A percentile compares a stretch with the other conserved stretches of the same genome.
These are phyloP conservation scores for Panzeria rudis DNA, from an alignment of 2,888 invertebrate species.

Conservation along the genomic window DNA sequence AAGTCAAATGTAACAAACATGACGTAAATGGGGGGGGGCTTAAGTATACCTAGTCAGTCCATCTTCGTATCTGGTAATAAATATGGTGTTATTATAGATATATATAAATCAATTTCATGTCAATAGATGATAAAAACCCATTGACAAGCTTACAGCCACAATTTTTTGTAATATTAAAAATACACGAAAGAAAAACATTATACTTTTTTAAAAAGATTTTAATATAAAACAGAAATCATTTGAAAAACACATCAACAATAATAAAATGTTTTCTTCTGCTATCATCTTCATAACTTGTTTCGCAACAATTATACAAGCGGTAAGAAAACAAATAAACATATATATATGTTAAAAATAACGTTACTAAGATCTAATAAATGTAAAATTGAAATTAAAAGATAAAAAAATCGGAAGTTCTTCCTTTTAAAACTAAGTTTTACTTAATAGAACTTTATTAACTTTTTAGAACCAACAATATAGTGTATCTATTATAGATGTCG, in stretches of 20 bases:
- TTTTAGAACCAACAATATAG: slow-evolving; percentile 25
- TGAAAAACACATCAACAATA: not conserved
- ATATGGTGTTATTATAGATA: too few relatives aligned
- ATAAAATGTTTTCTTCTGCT: not conserved
- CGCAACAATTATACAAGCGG: not conserved
- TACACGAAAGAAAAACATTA: not conserved
- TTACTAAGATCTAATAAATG: too few relatives aligned
- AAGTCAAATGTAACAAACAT: too few relatives aligned
- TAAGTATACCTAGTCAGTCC: too few relatives aligned
- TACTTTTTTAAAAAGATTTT: not conserved
- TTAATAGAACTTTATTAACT: not conserved
- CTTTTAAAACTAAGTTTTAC: not conserved
- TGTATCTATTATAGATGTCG: slow-evolving; percentile 10
- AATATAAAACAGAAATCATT: not conserved
- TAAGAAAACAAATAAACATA: slow-evolving; percentile 4
- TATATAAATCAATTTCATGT: too few relatives aligned
- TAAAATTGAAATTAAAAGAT: not conserved
- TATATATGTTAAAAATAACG: not conserved
- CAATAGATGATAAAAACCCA: not conserved
- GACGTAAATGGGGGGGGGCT: too few relatives aligned
- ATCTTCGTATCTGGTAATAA: too few relatives aligned
- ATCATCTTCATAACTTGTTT: not conserved
- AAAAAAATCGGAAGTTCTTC: not conserved
- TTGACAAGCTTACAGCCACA: not conserved
- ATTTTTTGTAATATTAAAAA: not conserved